Evolutionary conservation across 2,888 invertebrate species (phyloP).

Genomic region (Corbicula japonica): DNA sequence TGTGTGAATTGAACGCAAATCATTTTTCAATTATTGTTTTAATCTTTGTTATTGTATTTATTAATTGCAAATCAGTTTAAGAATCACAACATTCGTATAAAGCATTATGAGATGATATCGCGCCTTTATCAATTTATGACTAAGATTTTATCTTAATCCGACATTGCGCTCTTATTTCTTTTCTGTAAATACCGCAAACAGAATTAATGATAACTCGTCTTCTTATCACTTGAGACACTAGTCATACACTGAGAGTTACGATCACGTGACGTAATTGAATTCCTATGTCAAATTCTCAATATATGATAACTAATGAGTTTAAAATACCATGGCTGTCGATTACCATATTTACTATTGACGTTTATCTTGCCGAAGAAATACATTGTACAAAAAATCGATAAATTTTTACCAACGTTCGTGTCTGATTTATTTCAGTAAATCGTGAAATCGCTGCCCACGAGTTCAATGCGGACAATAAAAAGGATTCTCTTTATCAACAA

Average conservation of each 20-base stretch:
- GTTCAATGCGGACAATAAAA: not conserved
- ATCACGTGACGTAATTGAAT: constrained; percentile 41
- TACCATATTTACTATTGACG: constrained; percentile 1
- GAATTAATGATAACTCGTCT: constrained; percentile 14
- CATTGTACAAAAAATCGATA: not conserved
- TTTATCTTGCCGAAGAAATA: not conserved
- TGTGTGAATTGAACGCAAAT: not conserved
- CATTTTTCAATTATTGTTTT: not conserved
- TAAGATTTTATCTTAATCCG: constrained; percentile 28
- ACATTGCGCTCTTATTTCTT: not conserved
- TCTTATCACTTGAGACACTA: constrained; percentile 15
- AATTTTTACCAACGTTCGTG: not conserved
- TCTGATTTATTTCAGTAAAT: not conserved
- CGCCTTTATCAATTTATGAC: constrained; percentile 2
- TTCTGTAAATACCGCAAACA: constrained; percentile 2
- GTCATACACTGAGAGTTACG: constrained; percentile 18
- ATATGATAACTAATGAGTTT: constrained; percentile 14
- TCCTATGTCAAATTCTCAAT: constrained; percentile 37
- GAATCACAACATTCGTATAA: not conserved
- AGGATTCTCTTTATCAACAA: not conserved
- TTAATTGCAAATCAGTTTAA: not conserved
- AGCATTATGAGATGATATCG: not conserved
- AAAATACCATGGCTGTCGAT: constrained; percentile 6
- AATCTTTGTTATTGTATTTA: not conserved
- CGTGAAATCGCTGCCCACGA: not conserved